phyloP scores from a whole-genome alignment of 2,797 vertebrate species.

The Sitta carolinensis region DNA sequence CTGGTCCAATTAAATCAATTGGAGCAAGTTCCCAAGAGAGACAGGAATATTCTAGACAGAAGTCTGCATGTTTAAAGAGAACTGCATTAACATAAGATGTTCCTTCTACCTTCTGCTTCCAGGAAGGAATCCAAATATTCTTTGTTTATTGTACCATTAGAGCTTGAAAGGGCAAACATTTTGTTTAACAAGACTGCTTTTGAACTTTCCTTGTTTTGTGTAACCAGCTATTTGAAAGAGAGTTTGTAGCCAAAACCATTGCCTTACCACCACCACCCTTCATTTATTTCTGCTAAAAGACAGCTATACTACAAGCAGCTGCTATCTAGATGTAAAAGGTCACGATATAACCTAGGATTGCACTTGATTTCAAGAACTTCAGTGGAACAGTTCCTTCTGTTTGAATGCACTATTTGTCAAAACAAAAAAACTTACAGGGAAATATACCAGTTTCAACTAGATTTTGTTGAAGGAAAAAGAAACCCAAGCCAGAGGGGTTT shows the following conservation, averaged over 20 bases:
- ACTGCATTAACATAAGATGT: neutral
- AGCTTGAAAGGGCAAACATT: conserved; percentile 6
- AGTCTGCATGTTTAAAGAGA: neutral
- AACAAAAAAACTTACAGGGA: neutral
- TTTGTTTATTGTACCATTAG: conserved; percentile 22
- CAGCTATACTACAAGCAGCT: neutral
- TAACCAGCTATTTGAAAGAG: conserved; percentile 6
- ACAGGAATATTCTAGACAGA: neutral
- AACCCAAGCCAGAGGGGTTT: neutral
- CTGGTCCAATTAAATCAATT: neutral
- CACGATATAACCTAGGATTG: neutral
- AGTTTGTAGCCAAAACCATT: neutral
- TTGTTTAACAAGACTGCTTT: conserved; percentile 13
- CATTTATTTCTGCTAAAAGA: neutral
- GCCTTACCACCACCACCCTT: neutral
- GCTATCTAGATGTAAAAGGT: neutral
- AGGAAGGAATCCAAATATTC: conserved; percentile 15
- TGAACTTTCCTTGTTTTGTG: neutral
- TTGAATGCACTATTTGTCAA: neutral
- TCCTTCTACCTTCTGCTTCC: conserved; percentile 20
- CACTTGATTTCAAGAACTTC: neutral
- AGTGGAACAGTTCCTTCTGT: neutral
- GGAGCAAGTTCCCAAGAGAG: neutral
- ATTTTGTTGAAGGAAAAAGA: neutral
- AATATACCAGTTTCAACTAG: neutral